Base-by-base conservation (phyloP, 2,888 invertebrate genomes). In the Coecobrya sp. region DNA sequence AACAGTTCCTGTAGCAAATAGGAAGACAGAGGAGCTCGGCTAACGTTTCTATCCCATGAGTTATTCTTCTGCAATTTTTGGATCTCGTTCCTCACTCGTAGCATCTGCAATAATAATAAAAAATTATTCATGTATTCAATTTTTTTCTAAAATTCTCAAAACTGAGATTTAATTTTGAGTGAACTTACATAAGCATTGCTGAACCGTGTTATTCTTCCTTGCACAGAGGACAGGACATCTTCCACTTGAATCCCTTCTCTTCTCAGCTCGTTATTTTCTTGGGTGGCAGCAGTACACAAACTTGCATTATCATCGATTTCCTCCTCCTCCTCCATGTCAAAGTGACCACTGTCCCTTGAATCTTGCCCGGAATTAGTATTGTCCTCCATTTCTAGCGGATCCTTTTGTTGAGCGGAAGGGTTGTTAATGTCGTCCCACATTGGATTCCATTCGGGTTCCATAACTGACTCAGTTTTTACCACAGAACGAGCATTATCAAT, bases 111-210 rank as follows among this genome's bases (percentile, higher is more conserved):
- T n/a, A n/a, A n/a, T n/a, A n/a, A n/a, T n/a, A n/a, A n/a, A n/a
- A n/a, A n/a, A n/a, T n/a, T n/a, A n/a, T n/a, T n/a, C n/a, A n/a
- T n/a, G n/a, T n/a, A n/a, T n/a, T n/a, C n/a, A n/a, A n/a, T n/a
- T n/a, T n/a, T n/a, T n/a, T n/a, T n/a, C n/a, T n/a, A n/a, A n/a
- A n/a, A n/a, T 36, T 36, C 36, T 7, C 36, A 36, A 36, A 4
- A 4, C 36, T 36, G 19, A 19, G 19, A 8, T 62, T 19, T 62
- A 19, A 19, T 62, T 62, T 62, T n/a, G n/a, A n/a, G 8, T 62
- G n/a, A n/a, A 62, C 59, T 8, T 62, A 62, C 59, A 62, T 19
- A 62, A 19, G 59, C 59, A 19, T 62, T 62, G 10, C 59, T 62
- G 22, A 62, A 62, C 8, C 22, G n/a, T 3, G 1, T 62, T 3